These are phyloP conservation scores for Geodia barretti DNA, from an alignment of 37 sponge, comb jelly and placozoan genomes.

Conservation along the genomic window DNA sequence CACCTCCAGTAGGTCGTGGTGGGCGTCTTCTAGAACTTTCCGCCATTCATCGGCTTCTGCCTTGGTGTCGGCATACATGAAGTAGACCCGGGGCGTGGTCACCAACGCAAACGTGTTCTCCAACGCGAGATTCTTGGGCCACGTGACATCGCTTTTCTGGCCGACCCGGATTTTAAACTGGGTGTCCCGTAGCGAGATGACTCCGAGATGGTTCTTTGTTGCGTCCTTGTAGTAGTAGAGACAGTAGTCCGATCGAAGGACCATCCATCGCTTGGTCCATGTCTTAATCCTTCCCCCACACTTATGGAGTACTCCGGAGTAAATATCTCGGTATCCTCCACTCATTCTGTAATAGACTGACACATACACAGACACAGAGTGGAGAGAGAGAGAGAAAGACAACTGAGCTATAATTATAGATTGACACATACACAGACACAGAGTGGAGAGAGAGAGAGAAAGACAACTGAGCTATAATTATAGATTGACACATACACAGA, in stretches of 20 bases:
- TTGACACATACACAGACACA: too few relatives aligned
- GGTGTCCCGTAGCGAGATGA: constrained; percentile 46
- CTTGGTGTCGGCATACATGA: constrained; percentile 43
- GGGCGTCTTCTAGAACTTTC: constrained; percentile 15
- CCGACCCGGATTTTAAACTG: constrained; percentile 49
- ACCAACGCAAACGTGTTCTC: constrained; percentile 46
- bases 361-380: neutral
- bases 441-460: neutral
- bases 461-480: too few relatives aligned
- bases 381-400: neutral
- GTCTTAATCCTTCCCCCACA: constrained; percentile 66
- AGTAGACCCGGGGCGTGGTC: constrained; percentile 48
- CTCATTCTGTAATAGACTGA: neutral
- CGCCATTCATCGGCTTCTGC: constrained; percentile 67
- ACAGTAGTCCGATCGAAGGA: constrained; percentile 54
- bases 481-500: too few relatives aligned
- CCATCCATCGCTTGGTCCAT: constrained; percentile 73
- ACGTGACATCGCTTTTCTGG: constrained; percentile 27
- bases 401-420: too few relatives aligned
- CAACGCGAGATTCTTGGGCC: constrained; percentile 50
- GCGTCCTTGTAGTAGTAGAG: constrained; percentile 77
- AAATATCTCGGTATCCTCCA: neutral
- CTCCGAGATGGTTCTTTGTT: constrained; percentile 48
- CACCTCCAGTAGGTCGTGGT: constrained; percentile 5
- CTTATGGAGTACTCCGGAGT: constrained; percentile 52